phyloP scores from a whole-genome alignment of 2,888 invertebrate species.

The Drymonia ruficornis region DNA sequence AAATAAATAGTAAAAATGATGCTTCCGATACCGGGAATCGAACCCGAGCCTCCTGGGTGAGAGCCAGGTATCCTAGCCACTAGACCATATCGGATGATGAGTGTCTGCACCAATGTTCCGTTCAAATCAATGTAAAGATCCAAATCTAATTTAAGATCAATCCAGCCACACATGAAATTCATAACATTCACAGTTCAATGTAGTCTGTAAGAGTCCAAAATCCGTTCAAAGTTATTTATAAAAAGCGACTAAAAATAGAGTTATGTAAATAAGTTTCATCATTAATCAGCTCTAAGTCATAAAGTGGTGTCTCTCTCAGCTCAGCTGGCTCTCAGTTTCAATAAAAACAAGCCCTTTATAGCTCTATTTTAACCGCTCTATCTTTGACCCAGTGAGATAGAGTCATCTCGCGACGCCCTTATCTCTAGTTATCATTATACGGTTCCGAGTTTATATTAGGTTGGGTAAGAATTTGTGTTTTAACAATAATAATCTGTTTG shows the following conservation, averaged over 20 bases:
- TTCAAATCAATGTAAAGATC: background rate
- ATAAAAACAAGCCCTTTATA: conserved; percentile 26
- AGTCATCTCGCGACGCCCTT: conserved; percentile 19
- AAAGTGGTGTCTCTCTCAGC: too few relatives aligned
- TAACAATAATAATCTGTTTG: background rate
- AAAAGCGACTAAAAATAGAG: too few relatives aligned
- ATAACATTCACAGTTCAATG: too few relatives aligned
- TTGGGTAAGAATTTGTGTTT: conserved; percentile 7
- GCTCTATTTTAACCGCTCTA: conserved; percentile 33
- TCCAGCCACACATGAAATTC: too few relatives aligned
- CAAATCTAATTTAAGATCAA: too few relatives aligned
- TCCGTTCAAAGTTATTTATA: too few relatives aligned
- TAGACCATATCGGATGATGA: conserved; percentile 83
- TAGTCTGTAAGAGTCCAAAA: too few relatives aligned
- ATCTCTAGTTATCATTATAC: conserved; percentile 25
- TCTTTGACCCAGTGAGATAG: conserved; percentile 51
- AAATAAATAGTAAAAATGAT: background rate
- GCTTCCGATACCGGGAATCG: conserved; percentile 86
- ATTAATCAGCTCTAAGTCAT: too few relatives aligned
- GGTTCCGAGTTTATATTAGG: background rate
- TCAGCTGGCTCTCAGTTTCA: conserved; percentile 1
- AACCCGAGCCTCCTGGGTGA: conserved; percentile 87
- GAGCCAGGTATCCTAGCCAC: conserved; percentile 86
- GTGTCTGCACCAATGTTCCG: background rate
- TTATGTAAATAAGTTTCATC: too few relatives aligned